Evolutionary conservation across 2,113 vertebrate species (phyloP).

Genomic region (Pimephales promelas): DNA sequence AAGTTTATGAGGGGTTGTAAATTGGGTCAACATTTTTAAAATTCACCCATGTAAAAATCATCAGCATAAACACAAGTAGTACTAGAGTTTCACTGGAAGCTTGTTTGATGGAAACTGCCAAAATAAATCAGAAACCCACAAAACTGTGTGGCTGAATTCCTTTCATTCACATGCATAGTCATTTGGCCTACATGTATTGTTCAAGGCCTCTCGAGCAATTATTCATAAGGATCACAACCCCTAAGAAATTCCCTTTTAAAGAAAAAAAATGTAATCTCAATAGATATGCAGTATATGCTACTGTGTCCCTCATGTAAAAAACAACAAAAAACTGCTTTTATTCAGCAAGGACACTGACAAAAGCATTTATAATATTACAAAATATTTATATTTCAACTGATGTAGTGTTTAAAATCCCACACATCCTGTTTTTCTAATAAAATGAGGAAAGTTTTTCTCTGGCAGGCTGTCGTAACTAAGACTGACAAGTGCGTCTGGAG

Average conservation of each 20-base stretch:
- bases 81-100: background rate
- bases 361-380: too few species aligned
- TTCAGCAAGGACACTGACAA: background rate
- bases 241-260: background rate
- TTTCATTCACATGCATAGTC: background rate
- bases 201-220: background rate
- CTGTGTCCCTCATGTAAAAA: background rate
- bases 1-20: slow-evolving; percentile 21
- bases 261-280: background rate
- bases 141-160: slow-evolving; percentile 2
- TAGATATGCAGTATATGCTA: background rate
- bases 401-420: too few species aligned
- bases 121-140: slow-evolving; percentile 8
- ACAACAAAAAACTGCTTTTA: too few species aligned
- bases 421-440: background rate
- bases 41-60: background rate
- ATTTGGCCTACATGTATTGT: background rate
- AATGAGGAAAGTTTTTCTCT: background rate
- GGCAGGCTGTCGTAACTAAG: slow-evolving; percentile 8
- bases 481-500: slow-evolving; percentile 15
- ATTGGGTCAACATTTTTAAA: background rate
- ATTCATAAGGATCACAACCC: background rate
- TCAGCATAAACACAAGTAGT: background rate
- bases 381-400: background rate
- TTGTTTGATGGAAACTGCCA: background rate